Evolutionary conservation across 2,888 invertebrate genomes (phyloP), one percentile per base, ranked within the genome.

Genomic region (Leptarthrus brevirostris): DNA sequence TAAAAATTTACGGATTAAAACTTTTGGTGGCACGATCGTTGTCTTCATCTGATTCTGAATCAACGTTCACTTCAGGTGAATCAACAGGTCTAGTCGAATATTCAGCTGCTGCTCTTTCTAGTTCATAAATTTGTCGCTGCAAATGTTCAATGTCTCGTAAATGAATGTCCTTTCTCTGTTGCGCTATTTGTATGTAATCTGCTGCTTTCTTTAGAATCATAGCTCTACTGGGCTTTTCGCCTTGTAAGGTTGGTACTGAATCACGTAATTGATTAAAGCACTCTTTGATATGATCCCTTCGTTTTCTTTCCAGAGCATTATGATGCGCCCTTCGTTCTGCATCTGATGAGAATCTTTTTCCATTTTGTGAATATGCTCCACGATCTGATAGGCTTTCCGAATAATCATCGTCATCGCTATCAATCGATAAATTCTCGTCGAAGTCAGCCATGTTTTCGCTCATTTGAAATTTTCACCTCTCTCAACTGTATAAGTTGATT

Each of bases 21-120:
- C 3, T 12, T 40, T 40, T 40, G n/a, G 6, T 12, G 6, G 40
- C 12, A 40, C n/a, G 6, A 40, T 40, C 40, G 3, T 40, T 12
- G 12, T 40, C 40, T 3, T 40, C 40, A 40, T 40, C 40, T 3
- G 64, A 64, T 16, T 64, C 64, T 24, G 64, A 40, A 16, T 64
- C 64, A 6, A 64, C 64, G 6, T 64, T 64, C 6, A 64, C 64
- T 64, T 64, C 64, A 14, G 64, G 64, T 16, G 64, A 64, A 64
- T 64, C 20, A 24, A 20, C 47, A 1, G 18, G 8, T 22, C 22
- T 24, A 18, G 44, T n/a, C 18, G 12, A 12, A 1, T 64, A 18
- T 24, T 14, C 64, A 10, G 36, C 61, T n/a, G n/a, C n/a, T 5
- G 18, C 40, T 14, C 24, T 24, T 24, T 64, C 64, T 1, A 64